Percentiles rank a stretch among this genome's conserved stretches.
phyloP scores from a whole-genome alignment of 2,797 vertebrate species.

The Nyctalus aviator region DNA sequence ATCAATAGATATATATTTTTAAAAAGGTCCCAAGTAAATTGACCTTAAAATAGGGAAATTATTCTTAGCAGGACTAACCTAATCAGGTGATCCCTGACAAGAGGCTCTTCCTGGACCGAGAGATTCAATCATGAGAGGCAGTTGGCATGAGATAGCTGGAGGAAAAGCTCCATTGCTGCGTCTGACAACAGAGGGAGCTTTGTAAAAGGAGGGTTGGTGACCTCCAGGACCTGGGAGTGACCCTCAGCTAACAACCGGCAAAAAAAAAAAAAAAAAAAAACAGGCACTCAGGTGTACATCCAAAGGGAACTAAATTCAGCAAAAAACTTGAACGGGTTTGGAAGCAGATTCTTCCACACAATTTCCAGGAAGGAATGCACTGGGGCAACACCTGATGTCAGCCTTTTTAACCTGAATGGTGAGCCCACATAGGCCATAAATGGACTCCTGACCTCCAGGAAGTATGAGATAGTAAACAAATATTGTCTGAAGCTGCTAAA shows the following conservation, averaged over 20 bases:
- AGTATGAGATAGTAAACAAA: background rate
- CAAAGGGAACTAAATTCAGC: background rate
- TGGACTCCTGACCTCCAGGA: background rate
- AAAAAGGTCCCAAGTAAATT: background rate
- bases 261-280: slow-evolving; percentile 40
- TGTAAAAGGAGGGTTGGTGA: background rate
- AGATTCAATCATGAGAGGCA: background rate
- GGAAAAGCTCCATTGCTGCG: background rate
- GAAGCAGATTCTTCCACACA: background rate
- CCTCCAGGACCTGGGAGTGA: accelerated
- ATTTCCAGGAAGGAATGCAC: background rate
- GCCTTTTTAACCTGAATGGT: background rate
- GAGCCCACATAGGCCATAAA: background rate
- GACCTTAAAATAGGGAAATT: slow-evolving; percentile 11
- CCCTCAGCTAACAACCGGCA: background rate
- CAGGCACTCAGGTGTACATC: background rate
- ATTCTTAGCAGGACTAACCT: background rate
- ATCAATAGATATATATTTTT: no score
- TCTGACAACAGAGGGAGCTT: background rate
- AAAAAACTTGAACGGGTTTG: background rate
- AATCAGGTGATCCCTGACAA: background rate
- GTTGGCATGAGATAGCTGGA: background rate
- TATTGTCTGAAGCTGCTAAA: background rate
- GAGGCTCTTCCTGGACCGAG: background rate
- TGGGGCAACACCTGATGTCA: background rate